phyloP scores from a whole-genome alignment of 1,140 invertebrate genomes.

The Kradibia gibbosae region DNA sequence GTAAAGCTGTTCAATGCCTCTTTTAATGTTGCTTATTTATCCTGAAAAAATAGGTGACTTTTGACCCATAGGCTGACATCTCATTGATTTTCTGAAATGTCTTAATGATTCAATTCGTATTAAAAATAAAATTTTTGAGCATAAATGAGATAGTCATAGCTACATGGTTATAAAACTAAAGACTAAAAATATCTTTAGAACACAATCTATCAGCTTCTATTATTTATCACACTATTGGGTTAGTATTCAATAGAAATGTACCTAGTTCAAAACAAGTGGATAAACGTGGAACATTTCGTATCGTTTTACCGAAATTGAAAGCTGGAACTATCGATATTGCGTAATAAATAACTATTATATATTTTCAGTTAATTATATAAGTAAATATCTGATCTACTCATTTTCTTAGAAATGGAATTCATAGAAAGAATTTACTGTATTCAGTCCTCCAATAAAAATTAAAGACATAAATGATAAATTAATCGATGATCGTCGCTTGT shows the following conservation, averaged over 20 bases:
- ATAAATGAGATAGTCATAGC: background rate
- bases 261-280: background rate
- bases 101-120: background rate
- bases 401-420: conserved; percentile 59
- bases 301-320: conserved; percentile 51
- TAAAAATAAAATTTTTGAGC: background rate
- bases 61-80: conserved; percentile 55
- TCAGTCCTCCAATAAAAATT: conserved; percentile 61
- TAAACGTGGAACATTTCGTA: background rate
- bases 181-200: background rate
- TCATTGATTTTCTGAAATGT: conserved; percentile 6
- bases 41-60: conserved; percentile 51
- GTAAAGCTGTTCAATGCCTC: conserved; percentile 43
- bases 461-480: conserved; percentile 54
- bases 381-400: conserved; percentile 49
- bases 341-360: conserved; percentile 68
- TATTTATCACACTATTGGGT: background rate
- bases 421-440: conserved; percentile 67
- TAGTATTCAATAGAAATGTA: background rate
- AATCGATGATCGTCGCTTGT: conserved; percentile 40
- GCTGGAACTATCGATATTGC: conserved; percentile 64
- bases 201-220: background rate
- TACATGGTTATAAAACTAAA: background rate
- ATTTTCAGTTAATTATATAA: conserved; percentile 66
- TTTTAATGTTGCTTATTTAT: conserved; percentile 57